Evolutionary conservation across 2,113 vertebrate species (phyloP), one percentile per base, ranked within the genome.

Genomic region (Onychostoma macrolepis): DNA sequence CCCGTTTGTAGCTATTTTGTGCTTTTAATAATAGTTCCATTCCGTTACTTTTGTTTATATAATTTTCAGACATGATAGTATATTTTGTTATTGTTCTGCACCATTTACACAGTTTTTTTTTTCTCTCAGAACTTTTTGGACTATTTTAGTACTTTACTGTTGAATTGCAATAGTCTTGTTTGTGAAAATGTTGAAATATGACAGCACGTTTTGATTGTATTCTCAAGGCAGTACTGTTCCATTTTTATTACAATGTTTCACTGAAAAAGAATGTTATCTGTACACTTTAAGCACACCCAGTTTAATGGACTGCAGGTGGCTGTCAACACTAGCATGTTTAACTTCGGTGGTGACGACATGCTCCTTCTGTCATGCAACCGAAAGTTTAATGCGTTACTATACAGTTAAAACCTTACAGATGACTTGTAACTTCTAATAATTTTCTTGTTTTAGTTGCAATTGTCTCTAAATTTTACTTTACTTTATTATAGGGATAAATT

Each of bases 301-400:
- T 89, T 89, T 83, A 87, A 91, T 84, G 76, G 85, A 71, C 61
- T 82, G 33, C 63, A 87, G 53, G 30, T 38, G 30, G 63, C 81
- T 89, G 90, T 89, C 86, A 90, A 65, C 86, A 83, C 65, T 36
- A 43, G 61, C 80, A 72, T 92, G 90, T 92, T 92, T 92, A 58
- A 87, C 90, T 86, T 88, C 90, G 90, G 90, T 86, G 90, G 83
- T 83, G 88, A 84, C 88, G 43, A 76, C 85, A 76, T 21, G 45
- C 24, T 33, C 58, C 86, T 43, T 81, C 58, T 79, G 83, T 50
- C 48, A 88, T 21, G n/a, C 71, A 80, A 45, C 30, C 17, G 6
- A 30, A 63, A 48, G 61, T 56, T 80, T 28, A 71, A 10, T 38
- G 84, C 41, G 65, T 48, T 80, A 17, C 28, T 45, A 9, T 69